These are phyloP conservation scores for Diarsia mendica DNA, from an alignment of 2,888 invertebrate genomes.

Conservation along the genomic window DNA sequence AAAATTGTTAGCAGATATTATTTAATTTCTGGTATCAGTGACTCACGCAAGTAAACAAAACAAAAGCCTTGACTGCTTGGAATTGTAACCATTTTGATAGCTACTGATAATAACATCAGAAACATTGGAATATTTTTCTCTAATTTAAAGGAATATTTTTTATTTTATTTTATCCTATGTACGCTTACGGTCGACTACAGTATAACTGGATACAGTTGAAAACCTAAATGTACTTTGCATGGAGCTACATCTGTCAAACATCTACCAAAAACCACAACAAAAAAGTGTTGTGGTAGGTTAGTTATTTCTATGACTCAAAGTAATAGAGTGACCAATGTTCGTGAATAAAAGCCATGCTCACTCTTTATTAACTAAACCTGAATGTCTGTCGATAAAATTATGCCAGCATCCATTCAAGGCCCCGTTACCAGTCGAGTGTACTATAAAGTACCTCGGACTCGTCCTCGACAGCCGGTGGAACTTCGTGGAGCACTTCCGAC, in stretches of 20 bases:
- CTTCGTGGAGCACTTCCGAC: no score
- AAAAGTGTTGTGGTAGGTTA: background rate
- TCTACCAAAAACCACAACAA: background rate
- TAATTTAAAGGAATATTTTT: background rate
- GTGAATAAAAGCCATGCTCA: constrained; percentile 4
- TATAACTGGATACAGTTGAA: background rate
- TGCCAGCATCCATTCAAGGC: no score
- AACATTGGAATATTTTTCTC: background rate
- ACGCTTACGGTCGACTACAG: background rate
- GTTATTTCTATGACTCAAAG: background rate
- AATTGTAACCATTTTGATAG: background rate
- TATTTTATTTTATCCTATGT: background rate
- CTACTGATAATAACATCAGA: background rate
- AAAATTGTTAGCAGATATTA: constrained; percentile 18
- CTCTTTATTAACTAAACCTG: background rate
- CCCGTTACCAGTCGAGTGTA: no score
- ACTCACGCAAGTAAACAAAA: constrained; percentile 31
- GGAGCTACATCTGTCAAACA: background rate
- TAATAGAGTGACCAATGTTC: background rate
- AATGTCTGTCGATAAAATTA: no score
- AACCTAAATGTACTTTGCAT: background rate
- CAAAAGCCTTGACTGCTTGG: constrained; percentile 11
- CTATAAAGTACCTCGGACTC: no score
- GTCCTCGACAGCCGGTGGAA: no score
- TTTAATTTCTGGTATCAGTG: constrained; percentile 32